phyloP scores from a whole-genome alignment of 2,888 invertebrate species.

The Ophioninae sp. region DNA sequence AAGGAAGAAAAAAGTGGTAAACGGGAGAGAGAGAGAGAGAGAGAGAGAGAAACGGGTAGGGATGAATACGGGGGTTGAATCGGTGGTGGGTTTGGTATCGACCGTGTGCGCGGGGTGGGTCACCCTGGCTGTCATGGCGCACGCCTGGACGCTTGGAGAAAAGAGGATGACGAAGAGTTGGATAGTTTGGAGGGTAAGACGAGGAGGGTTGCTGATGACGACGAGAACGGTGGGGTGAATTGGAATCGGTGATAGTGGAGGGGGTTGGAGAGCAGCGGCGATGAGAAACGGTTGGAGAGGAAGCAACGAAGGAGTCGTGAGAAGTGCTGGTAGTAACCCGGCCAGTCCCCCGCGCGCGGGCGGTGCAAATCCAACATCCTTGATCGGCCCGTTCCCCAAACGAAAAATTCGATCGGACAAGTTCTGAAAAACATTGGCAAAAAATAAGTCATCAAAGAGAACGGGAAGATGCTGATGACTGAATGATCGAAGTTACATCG shows the following conservation, averaged over 20 bases:
- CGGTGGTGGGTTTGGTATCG: constrained; percentile 77
- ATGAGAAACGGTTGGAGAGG: constrained; percentile 78
- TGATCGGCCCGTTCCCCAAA: constrained; percentile 4
- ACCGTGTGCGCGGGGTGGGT: constrained; percentile 76
- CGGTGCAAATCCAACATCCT: constrained; percentile 70
- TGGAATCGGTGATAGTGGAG: background rate
- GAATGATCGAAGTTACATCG: no score
- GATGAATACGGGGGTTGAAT: constrained; percentile 60
- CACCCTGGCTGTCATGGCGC: constrained; percentile 75
- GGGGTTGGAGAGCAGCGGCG: constrained; percentile 65
- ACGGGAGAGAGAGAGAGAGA: background rate
- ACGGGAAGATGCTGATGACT: no score
- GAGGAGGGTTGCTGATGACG: constrained; percentile 61
- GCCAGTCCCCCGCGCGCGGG: constrained; percentile 80
- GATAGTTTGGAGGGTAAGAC: background rate
- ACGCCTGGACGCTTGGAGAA: constrained; percentile 76
- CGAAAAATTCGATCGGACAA: background rate
- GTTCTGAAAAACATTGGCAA: no score
- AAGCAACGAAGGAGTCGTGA: constrained; percentile 70
- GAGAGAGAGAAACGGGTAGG: constrained; percentile 18
- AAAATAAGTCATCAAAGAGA: no score
- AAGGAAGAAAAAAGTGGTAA: constrained; percentile 10
- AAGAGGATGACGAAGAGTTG: constrained; percentile 40
- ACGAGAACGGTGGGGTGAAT: constrained; percentile 71
- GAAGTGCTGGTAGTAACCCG: constrained; percentile 77